phyloP scores from a whole-genome alignment of 2,888 invertebrate species.

The Fissipunctia ypsillon region DNA sequence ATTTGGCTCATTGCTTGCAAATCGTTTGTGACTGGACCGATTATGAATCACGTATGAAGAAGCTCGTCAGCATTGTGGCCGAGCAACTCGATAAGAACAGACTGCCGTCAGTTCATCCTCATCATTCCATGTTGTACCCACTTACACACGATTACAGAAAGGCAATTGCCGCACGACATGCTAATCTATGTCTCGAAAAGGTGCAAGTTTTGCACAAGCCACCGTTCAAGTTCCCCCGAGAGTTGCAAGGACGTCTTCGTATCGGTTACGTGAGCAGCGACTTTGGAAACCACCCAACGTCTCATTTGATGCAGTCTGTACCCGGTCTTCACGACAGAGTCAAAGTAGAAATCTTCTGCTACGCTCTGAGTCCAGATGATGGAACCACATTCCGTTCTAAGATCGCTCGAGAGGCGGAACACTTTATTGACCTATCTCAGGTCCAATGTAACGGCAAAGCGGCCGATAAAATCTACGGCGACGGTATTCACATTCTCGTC shows the following conservation, averaged over 20 bases:
- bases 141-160: conserved; percentile 98
- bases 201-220: conserved; percentile 98
- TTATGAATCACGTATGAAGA: conserved; percentile 99
- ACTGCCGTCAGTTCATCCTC: conserved; percentile 99
- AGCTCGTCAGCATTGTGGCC: conserved; percentile 98
- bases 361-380: conserved; percentile 98
- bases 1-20: conserved; percentile 99
- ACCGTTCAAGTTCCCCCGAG: conserved; percentile 95
- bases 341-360: conserved; percentile 97
- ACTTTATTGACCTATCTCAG: conserved; percentile 98
- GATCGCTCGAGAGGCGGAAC: conserved; percentile 98
- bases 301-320: conserved; percentile 99
- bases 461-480: conserved; percentile 98
- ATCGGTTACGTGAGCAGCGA: conserved; percentile 99
- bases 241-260: conserved; percentile 93
- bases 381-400: conserved; percentile 99
- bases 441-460: conserved; percentile 99
- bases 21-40: conserved; percentile 99
- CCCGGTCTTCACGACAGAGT: conserved; percentile 97
- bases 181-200: conserved; percentile 99
- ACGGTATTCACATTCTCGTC: conserved; percentile 99
- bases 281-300: conserved; percentile 99
- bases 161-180: conserved; percentile 99
- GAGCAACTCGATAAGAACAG: conserved; percentile 99
- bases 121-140: conserved; percentile 99